Evolutionary conservation across 2,113 vertebrate genomes (phyloP), one percentile per base, ranked within the genome.

Genomic region (Nansenia antarctica): DNA sequence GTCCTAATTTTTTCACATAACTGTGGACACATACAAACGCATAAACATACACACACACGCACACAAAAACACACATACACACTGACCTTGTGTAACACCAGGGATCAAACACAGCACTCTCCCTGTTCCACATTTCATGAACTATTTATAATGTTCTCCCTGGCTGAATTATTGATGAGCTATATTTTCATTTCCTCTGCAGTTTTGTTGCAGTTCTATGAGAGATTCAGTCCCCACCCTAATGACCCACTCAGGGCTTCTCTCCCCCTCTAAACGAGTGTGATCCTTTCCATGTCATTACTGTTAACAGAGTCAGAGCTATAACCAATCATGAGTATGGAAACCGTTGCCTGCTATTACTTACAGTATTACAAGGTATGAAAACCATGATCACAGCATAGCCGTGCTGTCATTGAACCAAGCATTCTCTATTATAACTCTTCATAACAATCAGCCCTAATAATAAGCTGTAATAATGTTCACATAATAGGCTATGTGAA

Each of bases 111-210:
- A 61, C 74, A 79, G 73, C 77, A 70, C 78, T 74, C 69, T 77
- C 70, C 15, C 74, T 66, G 73, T 73, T 78, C 69, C 73, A 74
- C 75, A 79, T 79, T 74, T 65, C 83, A 89, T 88, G 71, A 83
- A 88, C 79, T 88, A 89, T 89, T 90, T 80, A 90, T 87, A 76
- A 83, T 86, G 76, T 81, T 85, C 87, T 82, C 77, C 61, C 71
- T 73, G 60, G 30, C 18, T 90, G 81, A 86, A 90, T 87, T 76
- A 88, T 88, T 85, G 69, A 90, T 86, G 69, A 76, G 62, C 69
- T 74, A 80, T 87, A 71, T 86, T 88, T 87, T 78, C 84, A 82
- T 62, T 84, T 79, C 74, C 79, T 82, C 68, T 65, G 69, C 72
- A 83, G 67, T 74, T 85, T 78, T 81, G 69, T 63, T 72, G 57